A percentile compares a stretch with the other conserved stretches of the same genome.
These are phyloP conservation scores for Lithobates pipiens DNA, from an alignment of 2,797 vertebrate genomes.

Conservation along the genomic window DNA sequence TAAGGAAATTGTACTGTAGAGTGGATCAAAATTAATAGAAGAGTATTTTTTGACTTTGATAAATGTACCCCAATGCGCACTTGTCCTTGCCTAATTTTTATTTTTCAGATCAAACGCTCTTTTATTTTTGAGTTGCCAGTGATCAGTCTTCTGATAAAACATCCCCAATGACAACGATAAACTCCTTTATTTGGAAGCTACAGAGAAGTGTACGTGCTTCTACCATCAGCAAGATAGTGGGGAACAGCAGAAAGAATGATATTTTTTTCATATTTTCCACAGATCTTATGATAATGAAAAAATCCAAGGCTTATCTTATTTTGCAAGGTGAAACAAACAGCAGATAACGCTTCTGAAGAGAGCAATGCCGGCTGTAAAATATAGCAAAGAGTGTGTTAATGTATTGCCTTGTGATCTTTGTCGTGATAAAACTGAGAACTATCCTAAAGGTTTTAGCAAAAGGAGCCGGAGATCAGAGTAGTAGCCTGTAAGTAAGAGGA, in stretches of 20 bases:
- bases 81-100: neutral
- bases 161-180: slow-evolving; percentile 10
- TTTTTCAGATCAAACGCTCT: neutral
- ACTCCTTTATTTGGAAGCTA: slow-evolving; percentile 11
- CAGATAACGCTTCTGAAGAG: slow-evolving; percentile 7
- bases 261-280: neutral
- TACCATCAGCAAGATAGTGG: slow-evolving; percentile 1
- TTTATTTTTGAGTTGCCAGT: neutral
- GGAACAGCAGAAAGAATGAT: slow-evolving; percentile 9
- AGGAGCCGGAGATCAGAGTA: neutral
- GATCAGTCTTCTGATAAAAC: neutral
- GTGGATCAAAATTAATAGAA: too few relatives aligned
- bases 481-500: neutral
- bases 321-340: slow-evolving; percentile 31
- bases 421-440: slow-evolving; percentile 20
- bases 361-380: slow-evolving; percentile 16
- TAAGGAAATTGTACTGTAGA: too few relatives aligned
- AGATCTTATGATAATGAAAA: slow-evolving; percentile 34
- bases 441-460: slow-evolving; percentile 7
- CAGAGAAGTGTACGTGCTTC: neutral
- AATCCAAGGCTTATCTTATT: slow-evolving; percentile 11
- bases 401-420: slow-evolving; percentile 22
- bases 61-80: neutral
- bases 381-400: slow-evolving; percentile 32
- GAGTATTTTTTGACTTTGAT: neutral